Evolutionary conservation across 2,113 vertebrate species (phyloP).

Genomic region (Pungitius pungitius): DNA sequence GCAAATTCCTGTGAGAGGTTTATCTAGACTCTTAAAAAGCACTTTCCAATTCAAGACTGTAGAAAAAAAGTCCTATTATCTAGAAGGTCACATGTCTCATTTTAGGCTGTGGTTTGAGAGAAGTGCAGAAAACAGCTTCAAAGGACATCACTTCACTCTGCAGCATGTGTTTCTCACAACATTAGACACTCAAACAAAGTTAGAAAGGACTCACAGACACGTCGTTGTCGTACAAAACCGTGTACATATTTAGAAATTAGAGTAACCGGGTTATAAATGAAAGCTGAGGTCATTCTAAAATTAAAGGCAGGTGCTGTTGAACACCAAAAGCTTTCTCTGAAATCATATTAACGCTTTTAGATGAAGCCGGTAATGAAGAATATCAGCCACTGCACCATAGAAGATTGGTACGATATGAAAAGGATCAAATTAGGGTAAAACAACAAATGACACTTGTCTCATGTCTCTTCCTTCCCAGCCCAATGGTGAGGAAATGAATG

Average conservation of each 20-base stretch:
- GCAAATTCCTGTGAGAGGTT: conserved; percentile 15
- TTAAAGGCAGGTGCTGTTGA: background rate
- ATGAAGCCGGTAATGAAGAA: background rate
- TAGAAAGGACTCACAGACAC: conserved; percentile 31
- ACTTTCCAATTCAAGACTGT: conserved; percentile 45
- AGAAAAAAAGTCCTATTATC: conserved; percentile 59
- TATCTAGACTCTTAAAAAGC: conserved; percentile 30
- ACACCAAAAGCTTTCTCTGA: background rate
- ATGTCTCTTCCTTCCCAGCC: background rate
- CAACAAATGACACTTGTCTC: background rate
- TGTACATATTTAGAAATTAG: background rate
- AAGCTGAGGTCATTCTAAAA: background rate
- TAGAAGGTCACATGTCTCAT: conserved; percentile 68
- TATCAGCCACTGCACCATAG: background rate
- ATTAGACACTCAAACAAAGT: conserved; percentile 28
- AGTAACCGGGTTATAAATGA: background rate
- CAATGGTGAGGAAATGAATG: conserved; percentile 1
- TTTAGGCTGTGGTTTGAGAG: conserved; percentile 70
- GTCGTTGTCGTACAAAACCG: background rate
- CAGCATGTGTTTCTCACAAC: conserved; percentile 59
- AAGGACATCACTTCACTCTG: conserved; percentile 47
- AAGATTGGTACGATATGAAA: background rate
- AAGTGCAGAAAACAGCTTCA: conserved; percentile 64
- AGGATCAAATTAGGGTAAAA: background rate
- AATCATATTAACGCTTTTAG: background rate